These are phyloP conservation scores for Bagarius yarrelli DNA, from an alignment of 2,113 vertebrate genomes.

Conservation along the genomic window DNA sequence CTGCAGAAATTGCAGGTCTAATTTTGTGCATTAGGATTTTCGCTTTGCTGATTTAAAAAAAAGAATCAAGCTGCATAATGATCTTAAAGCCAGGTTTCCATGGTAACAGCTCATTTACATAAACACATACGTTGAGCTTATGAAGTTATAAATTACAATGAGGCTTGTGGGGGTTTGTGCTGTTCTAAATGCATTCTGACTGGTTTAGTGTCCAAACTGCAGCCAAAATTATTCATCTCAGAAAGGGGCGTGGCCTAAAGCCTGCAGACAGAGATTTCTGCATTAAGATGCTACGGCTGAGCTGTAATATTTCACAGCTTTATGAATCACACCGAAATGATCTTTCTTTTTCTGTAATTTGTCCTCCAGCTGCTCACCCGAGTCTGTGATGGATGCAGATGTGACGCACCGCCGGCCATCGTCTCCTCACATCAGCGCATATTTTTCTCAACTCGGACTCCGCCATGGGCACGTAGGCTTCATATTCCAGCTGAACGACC, in stretches of 20 bases:
- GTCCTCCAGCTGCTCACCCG: conserved; percentile 72
- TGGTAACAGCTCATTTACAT: no score
- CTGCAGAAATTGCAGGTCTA: neutral
- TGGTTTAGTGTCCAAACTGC: neutral
- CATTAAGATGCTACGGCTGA: no score
- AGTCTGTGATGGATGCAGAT: conserved; percentile 86
- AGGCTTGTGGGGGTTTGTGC: no score
- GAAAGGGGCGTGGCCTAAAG: neutral
- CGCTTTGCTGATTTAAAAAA: neutral
- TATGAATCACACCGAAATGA: neutral
- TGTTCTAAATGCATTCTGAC: no score
- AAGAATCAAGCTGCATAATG: no score
- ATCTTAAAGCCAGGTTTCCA: no score
- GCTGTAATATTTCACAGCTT: no score
- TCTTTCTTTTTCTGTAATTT: neutral
- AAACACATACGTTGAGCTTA: no score
- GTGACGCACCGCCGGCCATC: conserved; percentile 80
- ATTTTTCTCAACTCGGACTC: conserved; percentile 85
- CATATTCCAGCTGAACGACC: conserved; percentile 86
- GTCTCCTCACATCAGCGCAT: conserved; percentile 74
- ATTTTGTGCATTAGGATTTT: neutral
- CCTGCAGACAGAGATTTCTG: neutral
- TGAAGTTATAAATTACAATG: no score
- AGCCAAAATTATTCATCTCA: neutral
- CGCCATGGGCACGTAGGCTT: conserved; percentile 87